phyloP scores from a whole-genome alignment of 2,888 invertebrate genomes.

The Ormyrus pomaceus region DNA sequence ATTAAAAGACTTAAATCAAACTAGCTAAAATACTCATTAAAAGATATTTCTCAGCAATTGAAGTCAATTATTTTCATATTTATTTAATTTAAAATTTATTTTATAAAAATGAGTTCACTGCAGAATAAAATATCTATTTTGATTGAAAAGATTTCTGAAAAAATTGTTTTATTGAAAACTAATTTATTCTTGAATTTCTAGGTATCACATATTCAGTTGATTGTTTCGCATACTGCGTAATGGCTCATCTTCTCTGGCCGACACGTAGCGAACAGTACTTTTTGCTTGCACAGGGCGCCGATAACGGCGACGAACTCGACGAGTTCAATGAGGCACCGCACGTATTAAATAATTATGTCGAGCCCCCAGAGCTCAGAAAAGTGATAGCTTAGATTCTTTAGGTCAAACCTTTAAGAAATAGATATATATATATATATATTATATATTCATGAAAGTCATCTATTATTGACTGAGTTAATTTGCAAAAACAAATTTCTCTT shows the following conservation, averaged over 20 bases:
- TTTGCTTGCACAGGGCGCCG: constrained; percentile 81
- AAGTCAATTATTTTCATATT: neutral
- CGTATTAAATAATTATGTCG: constrained; percentile 81
- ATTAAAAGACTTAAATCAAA: neutral
- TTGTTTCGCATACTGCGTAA: constrained; percentile 94
- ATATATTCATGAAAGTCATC: constrained; percentile 38
- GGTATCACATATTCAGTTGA: constrained; percentile 97
- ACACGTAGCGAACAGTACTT: constrained; percentile 95
- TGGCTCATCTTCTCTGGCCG: constrained; percentile 97
- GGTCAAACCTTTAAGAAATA: constrained; percentile 19
- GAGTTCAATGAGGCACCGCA: constrained; percentile 95
- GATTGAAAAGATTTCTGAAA: too few relatives aligned
- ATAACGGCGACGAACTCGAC: constrained; percentile 86
- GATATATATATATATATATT: constrained; percentile 3
- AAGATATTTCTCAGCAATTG: neutral
- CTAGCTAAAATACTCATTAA: neutral
- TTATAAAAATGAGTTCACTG: too few relatives aligned
- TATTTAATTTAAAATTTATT: too few relatives aligned
- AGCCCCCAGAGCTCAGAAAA: constrained; percentile 73
- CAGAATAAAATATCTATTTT: too few relatives aligned
- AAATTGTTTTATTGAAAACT: neutral
- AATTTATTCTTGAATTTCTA: constrained; percentile 72
- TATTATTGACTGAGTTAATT: constrained; percentile 38
- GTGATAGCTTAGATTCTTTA: constrained; percentile 67
- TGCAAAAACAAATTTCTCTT: constrained; percentile 20